A percentile compares a stretch with the other conserved stretches of the same genome.
These are phyloP conservation scores for Chaetodon trifasciatus DNA, from an alignment of 2,797 vertebrate species.

Conservation along the genomic window DNA sequence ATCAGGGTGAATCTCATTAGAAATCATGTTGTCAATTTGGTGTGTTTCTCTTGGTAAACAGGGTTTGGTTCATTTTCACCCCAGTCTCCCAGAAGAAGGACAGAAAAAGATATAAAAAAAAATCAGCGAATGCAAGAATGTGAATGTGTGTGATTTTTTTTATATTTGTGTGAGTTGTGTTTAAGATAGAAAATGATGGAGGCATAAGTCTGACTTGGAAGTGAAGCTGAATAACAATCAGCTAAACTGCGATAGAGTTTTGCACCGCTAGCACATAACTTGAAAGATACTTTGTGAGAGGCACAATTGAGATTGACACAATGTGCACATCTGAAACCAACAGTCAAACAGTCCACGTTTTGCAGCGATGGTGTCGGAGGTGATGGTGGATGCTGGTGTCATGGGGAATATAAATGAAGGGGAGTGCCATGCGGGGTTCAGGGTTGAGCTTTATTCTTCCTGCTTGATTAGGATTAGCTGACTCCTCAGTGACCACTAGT, in stretches of 20 bases:
- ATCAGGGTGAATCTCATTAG: conserved; percentile 72
- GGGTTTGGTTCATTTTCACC: conserved; percentile 44
- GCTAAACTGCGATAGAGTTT: conserved; percentile 32
- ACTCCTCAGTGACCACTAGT: conserved; percentile 48
- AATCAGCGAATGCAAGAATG: neutral
- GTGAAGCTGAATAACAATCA: conserved; percentile 61
- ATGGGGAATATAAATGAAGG: conserved; percentile 58
- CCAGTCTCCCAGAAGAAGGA: conserved; percentile 25
- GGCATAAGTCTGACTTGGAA: conserved; percentile 50
- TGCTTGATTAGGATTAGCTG: conserved; percentile 66
- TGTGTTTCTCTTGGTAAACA: conserved; percentile 54
- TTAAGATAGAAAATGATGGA: conserved; percentile 34
- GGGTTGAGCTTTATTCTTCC: conserved; percentile 42
- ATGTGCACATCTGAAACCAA: conserved; percentile 41
- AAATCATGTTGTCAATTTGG: conserved; percentile 56
- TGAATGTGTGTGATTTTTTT: neutral
- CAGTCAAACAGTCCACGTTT: conserved; percentile 30
- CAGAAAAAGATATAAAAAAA: conserved; percentile 18
- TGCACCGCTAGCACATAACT: conserved; percentile 58
- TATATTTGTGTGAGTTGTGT: conserved; percentile 19
- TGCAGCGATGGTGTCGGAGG: conserved; percentile 27
- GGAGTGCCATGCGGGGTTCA: conserved; percentile 16
- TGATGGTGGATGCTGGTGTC: conserved; percentile 31
- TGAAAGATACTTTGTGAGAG: conserved; percentile 56
- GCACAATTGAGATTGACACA: conserved; percentile 52